A percentile compares a stretch with the other conserved stretches of the same genome.
Evolutionary conservation across 1,140 invertebrate genomes (phyloP).

Genomic region (Aphidius ervi): DNA sequence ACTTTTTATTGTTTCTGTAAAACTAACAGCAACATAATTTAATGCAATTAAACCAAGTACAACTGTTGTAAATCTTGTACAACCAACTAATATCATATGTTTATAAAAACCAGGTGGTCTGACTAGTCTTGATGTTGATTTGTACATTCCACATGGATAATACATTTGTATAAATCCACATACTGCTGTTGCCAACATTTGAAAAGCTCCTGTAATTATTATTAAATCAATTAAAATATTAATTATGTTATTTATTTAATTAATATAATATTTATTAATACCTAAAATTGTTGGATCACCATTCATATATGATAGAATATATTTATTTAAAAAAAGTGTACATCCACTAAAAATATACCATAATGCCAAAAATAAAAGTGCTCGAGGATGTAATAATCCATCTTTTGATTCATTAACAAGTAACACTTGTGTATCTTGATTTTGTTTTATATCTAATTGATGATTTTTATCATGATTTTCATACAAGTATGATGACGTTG

Average conservation of each 20-base stretch:
- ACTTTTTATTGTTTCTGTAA: conserved; percentile 84
- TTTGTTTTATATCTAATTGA: conserved; percentile 25
- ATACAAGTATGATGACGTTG: conserved; percentile 9
- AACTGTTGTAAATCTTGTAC: conserved; percentile 73
- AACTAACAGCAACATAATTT: conserved; percentile 81
- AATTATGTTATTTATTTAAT: background rate
- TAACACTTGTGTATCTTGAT: conserved; percentile 32
- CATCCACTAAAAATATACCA: conserved; percentile 79
- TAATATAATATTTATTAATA: conserved; percentile 44
- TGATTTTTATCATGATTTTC: conserved; percentile 16
- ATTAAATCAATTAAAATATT: background rate
- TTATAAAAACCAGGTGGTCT: conserved; percentile 70
- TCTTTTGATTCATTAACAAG: conserved; percentile 42
- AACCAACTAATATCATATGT: conserved; percentile 74
- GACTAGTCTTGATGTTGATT: conserved; percentile 57
- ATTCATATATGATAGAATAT: conserved; percentile 72
- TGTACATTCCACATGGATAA: conserved; percentile 71
- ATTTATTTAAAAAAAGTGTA: conserved; percentile 81
- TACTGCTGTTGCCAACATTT: conserved; percentile 74
- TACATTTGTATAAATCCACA: conserved; percentile 77
- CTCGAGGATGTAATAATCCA: conserved; percentile 61
- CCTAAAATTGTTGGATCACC: conserved; percentile 78
- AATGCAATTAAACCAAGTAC: conserved; percentile 73
- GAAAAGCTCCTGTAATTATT: conserved; percentile 57
- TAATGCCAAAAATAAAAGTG: conserved; percentile 65